These are phyloP conservation scores for Zaprionus kolodkinae DNA, from an alignment of 1,140 invertebrate species.

Conservation along the genomic window DNA sequence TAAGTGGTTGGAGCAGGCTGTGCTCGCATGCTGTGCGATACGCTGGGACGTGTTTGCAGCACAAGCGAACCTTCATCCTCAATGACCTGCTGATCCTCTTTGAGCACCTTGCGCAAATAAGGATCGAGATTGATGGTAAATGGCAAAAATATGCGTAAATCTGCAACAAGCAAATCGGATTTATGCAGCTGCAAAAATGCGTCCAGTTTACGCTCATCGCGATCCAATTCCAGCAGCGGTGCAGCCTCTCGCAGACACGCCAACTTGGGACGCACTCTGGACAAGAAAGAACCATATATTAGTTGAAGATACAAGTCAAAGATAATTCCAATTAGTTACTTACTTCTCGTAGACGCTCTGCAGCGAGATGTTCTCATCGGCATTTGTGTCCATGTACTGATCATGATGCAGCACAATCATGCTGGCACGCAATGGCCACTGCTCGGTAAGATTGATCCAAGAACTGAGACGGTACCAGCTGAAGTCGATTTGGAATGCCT, in stretches of 20 bases:
- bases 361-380: conserved; percentile 94
- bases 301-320: neutral
- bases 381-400: conserved; percentile 92
- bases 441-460: conserved; percentile 99
- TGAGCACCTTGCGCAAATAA: conserved; percentile 97
- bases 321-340: conserved; percentile 57
- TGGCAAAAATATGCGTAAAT: conserved; percentile 97
- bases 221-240: conserved; percentile 94
- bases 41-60: conserved; percentile 68
- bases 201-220: conserved; percentile 97
- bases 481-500: conserved; percentile 99
- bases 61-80: conserved; percentile 86
- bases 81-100: conserved; percentile 90
- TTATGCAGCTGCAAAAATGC: conserved; percentile 95
- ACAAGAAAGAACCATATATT: conserved; percentile 7
- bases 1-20: conserved; percentile 71
- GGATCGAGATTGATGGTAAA: conserved; percentile 99
- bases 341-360: conserved; percentile 97
- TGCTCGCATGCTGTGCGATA: conserved; percentile 63
- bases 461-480: conserved; percentile 98
- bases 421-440: conserved; percentile 98
- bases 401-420: conserved; percentile 99
- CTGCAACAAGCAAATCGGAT: conserved; percentile 91
- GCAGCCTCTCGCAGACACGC: conserved; percentile 94
- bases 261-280: conserved; percentile 91